phyloP scores from a whole-genome alignment of 2,888 invertebrate species.

The Digitonthophagus gazella region DNA sequence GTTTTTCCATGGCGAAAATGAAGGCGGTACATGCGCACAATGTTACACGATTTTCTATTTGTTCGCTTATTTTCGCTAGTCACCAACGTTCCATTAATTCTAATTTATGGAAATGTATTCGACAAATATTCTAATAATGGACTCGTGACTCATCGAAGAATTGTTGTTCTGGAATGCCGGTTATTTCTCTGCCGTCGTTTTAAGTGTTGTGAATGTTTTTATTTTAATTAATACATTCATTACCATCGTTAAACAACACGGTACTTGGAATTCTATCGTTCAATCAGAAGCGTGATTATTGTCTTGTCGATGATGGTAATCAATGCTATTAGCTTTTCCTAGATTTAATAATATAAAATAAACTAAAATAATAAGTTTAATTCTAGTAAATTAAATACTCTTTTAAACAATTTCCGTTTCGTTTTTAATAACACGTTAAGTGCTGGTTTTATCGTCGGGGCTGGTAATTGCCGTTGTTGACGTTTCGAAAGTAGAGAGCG shows the following conservation, averaged over 20 bases:
- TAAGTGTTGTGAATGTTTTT: background rate
- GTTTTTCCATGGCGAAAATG: background rate
- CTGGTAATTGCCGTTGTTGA: background rate
- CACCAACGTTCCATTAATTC: background rate
- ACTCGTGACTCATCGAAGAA: constrained; percentile 8
- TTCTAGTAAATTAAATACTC: background rate
- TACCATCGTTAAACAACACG: background rate
- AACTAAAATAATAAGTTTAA: background rate
- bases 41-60: background rate
- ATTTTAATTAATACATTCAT: background rate
- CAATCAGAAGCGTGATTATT: background rate
- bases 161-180: background rate
- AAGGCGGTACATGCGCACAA: background rate
- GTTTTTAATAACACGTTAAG: background rate
- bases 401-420: background rate
- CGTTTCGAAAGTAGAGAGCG: background rate
- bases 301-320: background rate
- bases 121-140: constrained; percentile 9
- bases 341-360: no score
- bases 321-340: no score
- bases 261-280: background rate
- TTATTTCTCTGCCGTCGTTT: background rate
- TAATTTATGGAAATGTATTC: constrained; percentile 17
- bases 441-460: background rate
- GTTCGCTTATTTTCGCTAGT: constrained; percentile 8